Base-by-base conservation (phyloP, 2,888 invertebrate species). In the Dicyrtoma fusca region DNA sequence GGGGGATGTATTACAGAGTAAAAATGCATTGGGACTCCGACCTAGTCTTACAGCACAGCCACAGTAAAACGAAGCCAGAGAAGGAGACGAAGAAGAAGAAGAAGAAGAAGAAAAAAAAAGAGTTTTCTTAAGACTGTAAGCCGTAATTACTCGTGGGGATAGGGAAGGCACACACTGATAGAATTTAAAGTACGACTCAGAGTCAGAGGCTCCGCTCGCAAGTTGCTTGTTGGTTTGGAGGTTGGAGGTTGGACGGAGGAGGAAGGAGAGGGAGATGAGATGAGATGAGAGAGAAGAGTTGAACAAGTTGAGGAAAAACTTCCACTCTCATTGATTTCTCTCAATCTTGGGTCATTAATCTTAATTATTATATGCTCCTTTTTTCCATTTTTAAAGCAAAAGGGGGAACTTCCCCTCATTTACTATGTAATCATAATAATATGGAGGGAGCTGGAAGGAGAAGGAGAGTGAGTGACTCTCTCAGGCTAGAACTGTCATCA, bases 281-380 rank as follows among this genome's bases (percentile, higher is more conserved):
- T 25, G 25, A 61, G n/a, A 23, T 21, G 55, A 55, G 55, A 55
- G 4, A 5, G 59, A 59, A 34, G 14, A 34, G 34, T 42, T 26
- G 55, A 68, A 21, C 44, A 26, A 64, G 47, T 19, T n/a, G 55
- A 55, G 42, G 23, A 47, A 57, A 57, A 69, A 59, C 69, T 69
- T 66, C 51, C 10, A 25, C 64, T 72, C 73, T 77, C 77, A 77
- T 76, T 77, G 75, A 75, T 77, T 77, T 77, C 75, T 76, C 77
- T 72, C 77, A 74, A 77, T 77, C 75, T 75, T 71, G 61, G 69
- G 72, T 77, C 77, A 75, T 77, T 77, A 77, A 77, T 77, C 77
- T 77, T 77, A 77, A 77, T 77, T 75, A 77, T 77, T 74, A 72
- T 71, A 72, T 71, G 63, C 75, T 74, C 73, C 73, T 75, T 73